Base-by-base conservation (phyloP, 2,888 invertebrate genomes). In the Proisotoma minuta region DNA sequence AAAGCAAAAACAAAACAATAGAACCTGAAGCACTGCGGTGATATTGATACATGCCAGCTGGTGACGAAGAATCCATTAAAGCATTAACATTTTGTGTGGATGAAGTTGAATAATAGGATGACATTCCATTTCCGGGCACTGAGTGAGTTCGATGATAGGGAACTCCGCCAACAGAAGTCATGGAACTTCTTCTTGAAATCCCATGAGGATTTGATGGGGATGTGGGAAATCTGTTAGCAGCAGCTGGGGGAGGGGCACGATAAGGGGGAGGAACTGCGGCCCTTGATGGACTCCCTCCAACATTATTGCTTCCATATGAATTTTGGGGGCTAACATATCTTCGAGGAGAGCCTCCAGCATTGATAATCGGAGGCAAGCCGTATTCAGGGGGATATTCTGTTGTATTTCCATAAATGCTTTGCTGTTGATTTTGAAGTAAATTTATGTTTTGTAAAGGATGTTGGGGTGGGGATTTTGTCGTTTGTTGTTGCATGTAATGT, bases 251-350 rank as follows among this genome's bases (percentile, higher is more conserved):
- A 1, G 82, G 81, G 4, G 84, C 84, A 20, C 80, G 81, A 66
- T 81, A 80, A 0, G 84, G 84, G 4, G 84, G 82, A 1, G 83
- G 81, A n/a, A n/a, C n/a, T 71, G 79, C 78, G 60, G 80, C 75
- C n/a, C 79, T 75, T 50, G 79, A 63, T 23, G 66, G 57, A 43
- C 43, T 43, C 4, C 43, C 43, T 20, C 43, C 18, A n/a, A 4
- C 20, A 43, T 51, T 61, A n/a, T 67, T 64, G 15, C 76, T 74
- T 24, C 60, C 61, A 43, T 54, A 51, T 27, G 65, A 60, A 62
- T 63, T 59, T 43, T 50, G 69, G 20, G 69, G 69, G 43, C 60
- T 63, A 1, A 49, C 43, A 39, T 48, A 62, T 57, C 62, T 50
- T 56, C 62, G 57, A n/a, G 65, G 59, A 47, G 63, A 53, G 3